phyloP scores from a whole-genome alignment of 2,888 invertebrate species.

The Plagodis pulveraria region DNA sequence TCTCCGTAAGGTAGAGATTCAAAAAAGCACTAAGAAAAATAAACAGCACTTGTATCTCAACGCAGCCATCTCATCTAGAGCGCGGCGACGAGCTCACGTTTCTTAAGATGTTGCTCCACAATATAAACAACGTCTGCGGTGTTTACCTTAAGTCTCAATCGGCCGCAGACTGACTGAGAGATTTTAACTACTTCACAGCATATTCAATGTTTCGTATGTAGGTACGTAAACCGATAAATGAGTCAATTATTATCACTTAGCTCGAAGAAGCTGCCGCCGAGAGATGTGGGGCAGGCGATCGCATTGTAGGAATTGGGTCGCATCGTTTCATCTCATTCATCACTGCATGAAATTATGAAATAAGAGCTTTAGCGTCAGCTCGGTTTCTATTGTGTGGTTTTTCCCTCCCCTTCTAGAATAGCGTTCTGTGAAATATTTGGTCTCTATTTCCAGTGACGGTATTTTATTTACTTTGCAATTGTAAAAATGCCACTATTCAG shows the following conservation, averaged over 20 bases:
- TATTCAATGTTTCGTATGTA: conserved; percentile 29
- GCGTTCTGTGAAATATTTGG: conserved; percentile 20
- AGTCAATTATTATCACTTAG: conserved; percentile 44
- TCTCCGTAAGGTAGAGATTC: conserved; percentile 58
- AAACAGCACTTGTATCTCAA: conserved; percentile 77
- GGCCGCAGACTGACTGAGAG: conserved; percentile 47
- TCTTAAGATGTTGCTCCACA: conserved; percentile 67
- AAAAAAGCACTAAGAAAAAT: conserved; percentile 71
- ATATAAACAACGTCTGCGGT: conserved; percentile 68
- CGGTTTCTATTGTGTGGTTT: conserved; percentile 30
- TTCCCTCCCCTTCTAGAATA: conserved; percentile 20
- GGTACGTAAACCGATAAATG: conserved; percentile 36
- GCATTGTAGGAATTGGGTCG: conserved; percentile 37
- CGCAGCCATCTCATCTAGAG: conserved; percentile 75
- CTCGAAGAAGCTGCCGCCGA: conserved; percentile 28
- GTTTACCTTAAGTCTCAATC: conserved; percentile 64
- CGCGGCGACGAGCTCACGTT: conserved; percentile 63
- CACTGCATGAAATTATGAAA: conserved; percentile 37
- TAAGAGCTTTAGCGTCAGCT: conserved; percentile 31
- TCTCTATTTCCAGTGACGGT: conserved; percentile 20
- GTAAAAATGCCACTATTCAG: conserved; percentile 1
- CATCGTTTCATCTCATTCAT: conserved; percentile 37
- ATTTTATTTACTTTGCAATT: conserved; percentile 11
- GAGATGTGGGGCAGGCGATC: conserved; percentile 38
- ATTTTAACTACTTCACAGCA: conserved; percentile 54